Conservation (phyloP, 2,113 vertebrate genomes). For the Dissostichus mawsoni region DNA sequence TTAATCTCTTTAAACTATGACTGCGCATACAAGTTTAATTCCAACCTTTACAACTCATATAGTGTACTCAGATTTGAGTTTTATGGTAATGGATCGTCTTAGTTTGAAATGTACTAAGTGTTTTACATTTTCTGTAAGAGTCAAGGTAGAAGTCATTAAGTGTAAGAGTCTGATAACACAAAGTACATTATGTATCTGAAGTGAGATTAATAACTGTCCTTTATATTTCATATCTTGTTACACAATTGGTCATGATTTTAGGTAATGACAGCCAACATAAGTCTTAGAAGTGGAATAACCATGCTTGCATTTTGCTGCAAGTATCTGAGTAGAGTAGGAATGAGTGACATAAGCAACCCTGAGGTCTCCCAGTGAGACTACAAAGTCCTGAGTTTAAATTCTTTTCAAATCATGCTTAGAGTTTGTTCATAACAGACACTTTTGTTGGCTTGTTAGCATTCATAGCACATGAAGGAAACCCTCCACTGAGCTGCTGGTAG, state of each 20-base stretch:
- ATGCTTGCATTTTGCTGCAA: background rate
- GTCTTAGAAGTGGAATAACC: background rate
- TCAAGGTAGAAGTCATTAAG: background rate
- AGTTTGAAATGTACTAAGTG: no score
- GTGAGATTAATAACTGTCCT: background rate
- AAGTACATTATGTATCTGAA: background rate
- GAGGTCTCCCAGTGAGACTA: conserved; percentile 15
- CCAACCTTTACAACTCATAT: no score
- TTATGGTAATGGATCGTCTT: no score
- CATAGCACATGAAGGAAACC: background rate
- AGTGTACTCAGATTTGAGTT: no score
- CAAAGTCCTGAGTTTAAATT: background rate
- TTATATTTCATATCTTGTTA: background rate
- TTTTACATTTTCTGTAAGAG: background rate
- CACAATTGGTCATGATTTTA: no score
- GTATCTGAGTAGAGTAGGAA: conserved; percentile 2
- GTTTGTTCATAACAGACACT: conserved; percentile 15
- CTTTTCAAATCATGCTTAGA: conserved; percentile 13
- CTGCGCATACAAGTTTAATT: background rate
- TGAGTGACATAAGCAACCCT: background rate
- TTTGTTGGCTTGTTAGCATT: conserved; percentile 24
- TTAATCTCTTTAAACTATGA: conserved; percentile 13
- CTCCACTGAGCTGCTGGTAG: conserved; percentile 4
- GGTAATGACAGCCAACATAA: background rate
- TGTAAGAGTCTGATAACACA: background rate